Evolutionary conservation across 2,113 vertebrate species (phyloP).

Genomic region (Tyto alba): DNA sequence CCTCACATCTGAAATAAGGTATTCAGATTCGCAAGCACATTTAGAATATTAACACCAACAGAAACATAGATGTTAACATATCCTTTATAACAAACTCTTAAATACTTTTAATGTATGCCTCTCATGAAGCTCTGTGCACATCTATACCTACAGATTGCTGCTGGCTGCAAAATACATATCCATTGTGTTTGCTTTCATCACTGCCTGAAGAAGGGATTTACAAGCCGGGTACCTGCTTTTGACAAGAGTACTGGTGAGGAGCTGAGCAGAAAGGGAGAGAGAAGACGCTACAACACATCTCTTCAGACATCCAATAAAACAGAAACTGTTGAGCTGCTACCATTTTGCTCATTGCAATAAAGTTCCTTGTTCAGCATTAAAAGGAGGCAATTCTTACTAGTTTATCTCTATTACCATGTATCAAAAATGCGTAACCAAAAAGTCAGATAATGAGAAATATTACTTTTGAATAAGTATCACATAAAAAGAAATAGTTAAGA

Average conservation of each 20-base stretch:
- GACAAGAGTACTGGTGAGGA: background rate
- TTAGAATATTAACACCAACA: background rate
- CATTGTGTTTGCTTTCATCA: background rate
- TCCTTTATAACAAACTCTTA: background rate
- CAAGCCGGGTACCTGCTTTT: background rate
- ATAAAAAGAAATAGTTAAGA: background rate
- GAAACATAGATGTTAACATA: background rate
- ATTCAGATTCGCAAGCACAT: background rate
- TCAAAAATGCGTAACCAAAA: background rate
- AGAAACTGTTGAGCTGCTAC: background rate
- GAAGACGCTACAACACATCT: background rate
- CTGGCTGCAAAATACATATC: background rate
- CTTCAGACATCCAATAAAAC: background rate
- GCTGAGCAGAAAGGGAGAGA: background rate
- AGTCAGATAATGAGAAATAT: constrained; percentile 10
- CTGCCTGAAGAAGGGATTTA: constrained; percentile 12
- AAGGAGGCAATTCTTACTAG: background rate
- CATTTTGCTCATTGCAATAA: background rate
- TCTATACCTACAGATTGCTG: background rate
- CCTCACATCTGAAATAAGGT: background rate
- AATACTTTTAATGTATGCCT: background rate
- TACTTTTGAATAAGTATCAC: background rate
- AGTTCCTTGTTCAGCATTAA: background rate
- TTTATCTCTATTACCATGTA: background rate
- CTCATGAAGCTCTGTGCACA: background rate